Percentiles rank a stretch among this genome's conserved stretches.
Evolutionary conservation across 1,140 invertebrate species (phyloP).

Genomic region (Camponotus pennsylvanicus): DNA sequence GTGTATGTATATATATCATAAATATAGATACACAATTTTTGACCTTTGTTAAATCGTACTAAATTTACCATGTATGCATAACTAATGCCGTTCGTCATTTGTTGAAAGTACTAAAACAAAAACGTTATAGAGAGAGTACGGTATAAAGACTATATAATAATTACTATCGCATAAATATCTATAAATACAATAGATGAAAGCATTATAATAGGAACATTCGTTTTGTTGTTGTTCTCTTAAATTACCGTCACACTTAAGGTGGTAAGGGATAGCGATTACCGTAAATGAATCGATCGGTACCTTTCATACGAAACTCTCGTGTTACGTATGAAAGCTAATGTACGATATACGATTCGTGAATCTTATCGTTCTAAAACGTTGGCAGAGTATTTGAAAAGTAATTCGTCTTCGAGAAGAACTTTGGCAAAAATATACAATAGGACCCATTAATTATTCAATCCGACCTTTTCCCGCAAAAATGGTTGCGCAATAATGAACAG

Average conservation of each 20-base stretch:
- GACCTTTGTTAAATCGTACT: constrained; percentile 34
- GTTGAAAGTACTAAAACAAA: constrained; percentile 66
- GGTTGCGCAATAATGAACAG: neutral
- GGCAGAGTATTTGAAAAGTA: constrained; percentile 51
- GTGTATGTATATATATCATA: constrained; percentile 53
- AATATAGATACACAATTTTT: constrained; percentile 58
- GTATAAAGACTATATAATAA: constrained; percentile 68
- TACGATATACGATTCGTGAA: constrained; percentile 49
- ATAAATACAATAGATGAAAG: constrained; percentile 77
- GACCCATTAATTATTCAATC: constrained; percentile 4
- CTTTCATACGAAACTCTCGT: constrained; percentile 49
- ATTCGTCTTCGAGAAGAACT: constrained; percentile 47
- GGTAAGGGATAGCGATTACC: constrained; percentile 38
- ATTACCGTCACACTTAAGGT: constrained; percentile 68
- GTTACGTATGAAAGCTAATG: constrained; percentile 65
- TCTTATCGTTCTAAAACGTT: constrained; percentile 48
- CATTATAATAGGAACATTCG: constrained; percentile 81
- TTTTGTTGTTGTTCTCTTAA: constrained; percentile 69
- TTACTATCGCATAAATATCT: constrained; percentile 72
- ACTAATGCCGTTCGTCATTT: constrained; percentile 50
- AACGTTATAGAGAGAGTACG: constrained; percentile 58
- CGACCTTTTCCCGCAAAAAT: neutral
- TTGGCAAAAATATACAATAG: constrained; percentile 48
- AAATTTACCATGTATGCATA: constrained; percentile 41
- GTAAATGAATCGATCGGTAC: constrained; percentile 63